A percentile compares a stretch with the other conserved stretches of the same genome.
phyloP scores from a whole-genome alignment of 2,888 invertebrate genomes.

The Brachypterus glaber region DNA sequence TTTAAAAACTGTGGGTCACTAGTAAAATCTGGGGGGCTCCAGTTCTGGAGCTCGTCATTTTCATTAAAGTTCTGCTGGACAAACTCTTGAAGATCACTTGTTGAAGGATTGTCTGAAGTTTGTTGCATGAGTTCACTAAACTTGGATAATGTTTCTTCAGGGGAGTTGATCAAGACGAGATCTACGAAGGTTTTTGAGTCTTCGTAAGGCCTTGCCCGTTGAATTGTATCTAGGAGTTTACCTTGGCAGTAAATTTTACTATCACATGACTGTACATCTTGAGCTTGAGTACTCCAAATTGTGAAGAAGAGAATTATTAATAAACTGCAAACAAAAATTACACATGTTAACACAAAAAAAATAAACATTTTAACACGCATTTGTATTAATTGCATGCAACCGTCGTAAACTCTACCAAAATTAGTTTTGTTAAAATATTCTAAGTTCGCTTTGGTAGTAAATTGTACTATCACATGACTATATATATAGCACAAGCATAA shows the following conservation, averaged over 20 bases:
- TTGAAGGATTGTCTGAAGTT: conserved; percentile 41
- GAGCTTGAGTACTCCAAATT: too few species aligned
- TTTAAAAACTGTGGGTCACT: conserved; percentile 50
- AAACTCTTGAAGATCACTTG: conserved; percentile 44
- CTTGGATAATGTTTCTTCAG: conserved; percentile 46
- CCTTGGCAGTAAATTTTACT: conserved; percentile 69
- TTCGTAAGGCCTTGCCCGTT: conserved; percentile 53
- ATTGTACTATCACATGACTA: too few species aligned
- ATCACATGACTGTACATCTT: conserved; percentile 36
- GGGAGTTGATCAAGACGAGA: conserved; percentile 52
- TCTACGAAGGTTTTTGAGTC: conserved; percentile 84
- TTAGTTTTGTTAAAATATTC: too few species aligned
- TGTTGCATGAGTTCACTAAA: conserved; percentile 49
- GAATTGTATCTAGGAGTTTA: conserved; percentile 59
- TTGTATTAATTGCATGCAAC: too few species aligned
- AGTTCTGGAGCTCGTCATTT: conserved; percentile 49
- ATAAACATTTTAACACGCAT: too few species aligned
- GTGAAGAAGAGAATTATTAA: too few species aligned
- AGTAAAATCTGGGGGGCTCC: conserved; percentile 52
- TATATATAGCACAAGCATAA: too few species aligned
- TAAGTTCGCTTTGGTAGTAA: too few species aligned
- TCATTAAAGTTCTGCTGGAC: conserved; percentile 50
- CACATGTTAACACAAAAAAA: too few species aligned
- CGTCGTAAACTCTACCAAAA: too few species aligned
- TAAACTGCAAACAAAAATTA: too few species aligned